Conservation (phyloP, 2,113 vertebrate genomes). For the Erpornis zantholeuca region DNA sequence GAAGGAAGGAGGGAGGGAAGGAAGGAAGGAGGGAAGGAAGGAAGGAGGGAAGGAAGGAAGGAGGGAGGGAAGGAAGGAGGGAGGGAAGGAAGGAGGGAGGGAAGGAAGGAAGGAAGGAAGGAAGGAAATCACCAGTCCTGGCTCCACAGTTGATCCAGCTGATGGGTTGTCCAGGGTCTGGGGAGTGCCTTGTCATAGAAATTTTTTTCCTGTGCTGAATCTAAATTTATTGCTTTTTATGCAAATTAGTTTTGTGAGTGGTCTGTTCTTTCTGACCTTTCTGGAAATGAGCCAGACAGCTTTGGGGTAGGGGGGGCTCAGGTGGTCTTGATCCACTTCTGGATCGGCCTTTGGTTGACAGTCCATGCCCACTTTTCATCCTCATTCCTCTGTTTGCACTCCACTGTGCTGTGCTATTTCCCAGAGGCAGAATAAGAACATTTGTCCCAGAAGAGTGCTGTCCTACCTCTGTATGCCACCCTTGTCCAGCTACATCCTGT, state of each 20-base stretch:
- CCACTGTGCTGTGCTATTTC: not conserved
- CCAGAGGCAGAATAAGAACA: not conserved
- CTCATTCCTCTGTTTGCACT: not conserved
- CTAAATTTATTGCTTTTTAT: not conserved
- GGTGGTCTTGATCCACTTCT: not conserved
- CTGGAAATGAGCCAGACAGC: not conserved
- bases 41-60: fast-evolving
- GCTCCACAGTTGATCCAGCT: not conserved
- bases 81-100: no score
- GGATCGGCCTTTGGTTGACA: not conserved
- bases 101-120: no score
- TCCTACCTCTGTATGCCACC: not conserved
- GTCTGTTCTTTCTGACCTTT: not conserved
- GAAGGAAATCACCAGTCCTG: not conserved
- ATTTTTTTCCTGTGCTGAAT: not conserved
- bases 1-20: no score
- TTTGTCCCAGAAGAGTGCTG: not conserved
- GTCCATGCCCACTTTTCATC: not conserved
- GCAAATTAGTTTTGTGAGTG: not conserved
- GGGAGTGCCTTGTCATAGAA: not conserved
- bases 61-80: no score
- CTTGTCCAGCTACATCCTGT: not conserved
- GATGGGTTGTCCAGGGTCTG: not conserved
- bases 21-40: no score
- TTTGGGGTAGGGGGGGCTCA: not conserved